These are phyloP conservation scores for Dermochelys coriacea DNA, from an alignment of 2,797 vertebrate species.

Conservation along the genomic window DNA sequence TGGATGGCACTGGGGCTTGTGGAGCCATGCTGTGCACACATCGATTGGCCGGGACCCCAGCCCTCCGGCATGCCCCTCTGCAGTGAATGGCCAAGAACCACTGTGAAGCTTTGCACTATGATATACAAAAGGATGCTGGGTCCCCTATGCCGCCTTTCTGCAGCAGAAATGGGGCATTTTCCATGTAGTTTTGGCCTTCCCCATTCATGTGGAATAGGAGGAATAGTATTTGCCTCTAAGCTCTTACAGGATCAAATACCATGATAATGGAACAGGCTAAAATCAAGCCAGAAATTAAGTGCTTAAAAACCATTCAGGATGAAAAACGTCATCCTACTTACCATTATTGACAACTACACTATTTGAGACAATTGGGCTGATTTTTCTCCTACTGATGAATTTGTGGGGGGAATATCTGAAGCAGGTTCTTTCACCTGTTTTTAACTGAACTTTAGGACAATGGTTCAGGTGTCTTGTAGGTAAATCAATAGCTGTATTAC, in stretches of 20 bases:
- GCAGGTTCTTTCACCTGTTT: background rate
- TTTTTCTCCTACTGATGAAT: background rate
- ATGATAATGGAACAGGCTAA: background rate
- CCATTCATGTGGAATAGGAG: background rate
- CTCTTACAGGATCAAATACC: background rate
- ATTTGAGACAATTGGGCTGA: background rate
- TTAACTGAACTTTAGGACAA: slow-evolving; percentile 14
- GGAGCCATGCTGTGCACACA: background rate
- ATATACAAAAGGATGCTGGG: background rate
- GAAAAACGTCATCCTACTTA: background rate
- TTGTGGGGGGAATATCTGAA: background rate
- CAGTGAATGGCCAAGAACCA: background rate
- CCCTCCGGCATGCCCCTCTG: background rate
- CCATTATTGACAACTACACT: background rate
- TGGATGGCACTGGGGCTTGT: background rate
- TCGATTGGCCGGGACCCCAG: background rate
- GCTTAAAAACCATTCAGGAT: background rate
- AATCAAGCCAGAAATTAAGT: background rate
- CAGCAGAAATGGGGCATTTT: background rate
- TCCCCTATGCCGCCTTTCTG: background rate
- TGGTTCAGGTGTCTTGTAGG: background rate
- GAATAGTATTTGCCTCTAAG: background rate
- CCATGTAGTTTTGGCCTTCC: background rate
- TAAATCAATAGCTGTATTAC: background rate
- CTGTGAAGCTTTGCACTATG: background rate